Evolutionary conservation across 2,113 vertebrate species (phyloP).

Genomic region (Mustelus asterias): DNA sequence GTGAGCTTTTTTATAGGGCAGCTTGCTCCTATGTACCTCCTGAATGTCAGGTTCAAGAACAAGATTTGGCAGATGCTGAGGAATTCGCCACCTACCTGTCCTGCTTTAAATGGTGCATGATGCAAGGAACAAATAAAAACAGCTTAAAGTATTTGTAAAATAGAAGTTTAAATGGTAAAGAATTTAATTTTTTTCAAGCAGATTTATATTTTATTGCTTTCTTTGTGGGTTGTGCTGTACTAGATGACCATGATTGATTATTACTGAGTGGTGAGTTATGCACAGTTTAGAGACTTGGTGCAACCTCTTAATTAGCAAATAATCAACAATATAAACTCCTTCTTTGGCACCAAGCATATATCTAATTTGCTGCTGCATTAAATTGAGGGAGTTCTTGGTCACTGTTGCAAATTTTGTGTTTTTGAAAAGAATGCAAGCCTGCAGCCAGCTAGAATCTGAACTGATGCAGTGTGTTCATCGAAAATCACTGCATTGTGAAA

Average conservation of each 20-base stretch:
- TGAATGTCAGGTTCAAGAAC: not conserved
- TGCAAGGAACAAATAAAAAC: not conserved
- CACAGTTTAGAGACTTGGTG: not conserved
- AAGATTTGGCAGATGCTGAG: not conserved
- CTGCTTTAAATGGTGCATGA: not conserved
- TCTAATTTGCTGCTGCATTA: not conserved
- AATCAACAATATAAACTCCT: not conserved
- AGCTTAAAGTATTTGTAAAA: not conserved
- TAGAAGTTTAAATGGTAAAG: not conserved
- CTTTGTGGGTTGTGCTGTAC: not conserved
- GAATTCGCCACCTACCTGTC: not conserved
- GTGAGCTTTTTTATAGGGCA: not conserved
- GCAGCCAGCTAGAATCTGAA: not conserved
- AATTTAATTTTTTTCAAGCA: not conserved
- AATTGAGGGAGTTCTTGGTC: not conserved
- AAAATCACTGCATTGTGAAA: not conserved
- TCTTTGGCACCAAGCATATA: not conserved
- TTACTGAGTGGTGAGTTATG: not conserved
- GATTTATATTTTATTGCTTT: not conserved
- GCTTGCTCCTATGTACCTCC: not conserved
- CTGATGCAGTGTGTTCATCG: not conserved
- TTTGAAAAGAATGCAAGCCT: not conserved
- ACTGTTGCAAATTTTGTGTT: not conserved
- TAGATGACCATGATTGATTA: not conserved
- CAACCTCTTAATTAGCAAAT: not conserved